These are phyloP conservation scores for Dysidea cf. avara DNA, from an alignment of 37 sponge, comb jelly and placozoan species.

Conservation along the genomic window DNA sequence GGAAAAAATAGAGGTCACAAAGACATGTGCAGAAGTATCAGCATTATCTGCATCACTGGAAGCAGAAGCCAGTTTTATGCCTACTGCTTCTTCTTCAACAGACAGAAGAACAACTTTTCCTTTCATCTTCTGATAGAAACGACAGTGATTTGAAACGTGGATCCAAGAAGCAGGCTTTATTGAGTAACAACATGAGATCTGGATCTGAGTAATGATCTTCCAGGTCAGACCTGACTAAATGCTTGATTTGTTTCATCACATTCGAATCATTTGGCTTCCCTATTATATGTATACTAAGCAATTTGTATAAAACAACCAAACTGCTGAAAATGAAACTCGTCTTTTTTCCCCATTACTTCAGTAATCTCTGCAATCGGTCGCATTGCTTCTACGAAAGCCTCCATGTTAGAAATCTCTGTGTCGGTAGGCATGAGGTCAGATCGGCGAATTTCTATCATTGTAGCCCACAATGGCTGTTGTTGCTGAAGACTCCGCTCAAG, in stretches of 20 bases:
- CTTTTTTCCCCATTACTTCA: conserved; percentile 36
- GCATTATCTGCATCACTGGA: too few relatives aligned
- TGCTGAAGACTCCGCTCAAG: conserved; percentile 22
- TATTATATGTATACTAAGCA: conserved; percentile 3
- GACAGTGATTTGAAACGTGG: conserved; percentile 18
- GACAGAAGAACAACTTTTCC: too few relatives aligned
- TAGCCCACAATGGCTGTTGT: conserved; percentile 28
- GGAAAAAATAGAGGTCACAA: too few relatives aligned
- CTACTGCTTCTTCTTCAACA: too few relatives aligned
- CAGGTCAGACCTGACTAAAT: conserved; percentile 6
- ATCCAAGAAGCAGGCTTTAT: conserved; percentile 18
- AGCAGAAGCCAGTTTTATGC: too few relatives aligned
- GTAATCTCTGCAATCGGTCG: conserved; percentile 25
- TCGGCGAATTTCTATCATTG: conserved; percentile 13
- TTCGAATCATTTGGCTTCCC: neutral
- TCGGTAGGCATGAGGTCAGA: conserved; percentile 39
- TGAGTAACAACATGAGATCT: conserved; percentile 6
- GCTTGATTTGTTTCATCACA: conserved; percentile 5
- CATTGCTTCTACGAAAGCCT: conserved; percentile 9
- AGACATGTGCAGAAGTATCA: too few relatives aligned
- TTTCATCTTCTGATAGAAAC: neutral
- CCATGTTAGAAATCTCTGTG: conserved; percentile 10
- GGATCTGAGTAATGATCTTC: conserved; percentile 10
- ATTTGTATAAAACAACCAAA: conserved; percentile 20
- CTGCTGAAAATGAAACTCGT: conserved; percentile 33